Base-by-base conservation (phyloP, 2,113 vertebrate species). In the Candoia aspera region DNA sequence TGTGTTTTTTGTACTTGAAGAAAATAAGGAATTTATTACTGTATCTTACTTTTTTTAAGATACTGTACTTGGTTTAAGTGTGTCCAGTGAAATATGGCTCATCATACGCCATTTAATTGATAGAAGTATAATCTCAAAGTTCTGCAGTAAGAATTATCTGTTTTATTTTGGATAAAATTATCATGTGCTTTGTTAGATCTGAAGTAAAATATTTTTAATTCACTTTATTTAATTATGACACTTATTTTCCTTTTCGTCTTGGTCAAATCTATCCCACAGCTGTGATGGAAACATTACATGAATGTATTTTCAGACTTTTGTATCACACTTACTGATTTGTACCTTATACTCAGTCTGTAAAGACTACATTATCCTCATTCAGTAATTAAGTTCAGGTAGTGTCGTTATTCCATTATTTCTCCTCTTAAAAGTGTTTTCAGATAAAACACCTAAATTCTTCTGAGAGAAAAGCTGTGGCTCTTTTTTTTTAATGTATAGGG, bases 381-480 rank as follows among this genome's bases (percentile, higher is more conserved):
- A 95, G 86, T 96, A 96, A 93, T 88, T 93, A 13, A 29, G 21
- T 73, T 33, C 92, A 95, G 89, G 95, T 94, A 86, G 84, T 94
- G 93, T 60, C 83, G 92, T 94, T 92, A 90, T 93, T 95, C 90
- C 55, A 59, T 95, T 93, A 86, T 84, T 93, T 95, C 96, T 53
- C 86, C 0, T 93, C n/a, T 95, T 90, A 13, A 87, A 37, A 87
- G 89, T 92, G 93, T 95, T 95, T 92, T 96, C 89, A 87, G 58
- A 88, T 95, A 83, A 93, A 93, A 86, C 94, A 86, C 23, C 93
- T 95, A 59, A 37, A 84, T 64, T 92, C 84, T 95, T 96, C 85
- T 91, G 94, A 95, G 94, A 87, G 94, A 94, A 95, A 92, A 95
- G 87, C 92, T 68, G 95, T 92, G 87, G 95, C 95, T 90, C 88